These are phyloP conservation scores for Drosophila mulleri DNA, from an alignment of 2,888 invertebrate genomes.

Conservation along the genomic window DNA sequence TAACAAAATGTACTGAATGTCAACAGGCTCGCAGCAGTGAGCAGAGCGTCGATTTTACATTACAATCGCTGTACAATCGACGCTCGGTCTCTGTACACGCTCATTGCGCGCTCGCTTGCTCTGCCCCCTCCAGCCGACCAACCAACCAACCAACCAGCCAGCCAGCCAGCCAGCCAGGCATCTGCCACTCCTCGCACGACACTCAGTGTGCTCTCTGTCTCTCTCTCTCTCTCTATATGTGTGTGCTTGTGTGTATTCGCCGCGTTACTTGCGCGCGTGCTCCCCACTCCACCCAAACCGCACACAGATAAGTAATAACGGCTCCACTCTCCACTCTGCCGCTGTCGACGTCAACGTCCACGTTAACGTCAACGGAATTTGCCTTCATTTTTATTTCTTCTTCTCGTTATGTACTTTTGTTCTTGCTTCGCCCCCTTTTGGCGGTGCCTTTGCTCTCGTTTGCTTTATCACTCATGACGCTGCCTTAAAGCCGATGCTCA, in stretches of 20 bases:
- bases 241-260: conserved; percentile 37
- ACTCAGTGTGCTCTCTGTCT: conserved; percentile 35
- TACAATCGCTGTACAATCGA: conserved; percentile 78
- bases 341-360: conserved; percentile 25
- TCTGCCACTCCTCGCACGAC: conserved; percentile 17
- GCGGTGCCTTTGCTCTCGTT: conserved; percentile 71
- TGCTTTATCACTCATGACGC: conserved; percentile 62
- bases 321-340: conserved; percentile 55
- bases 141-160: conserved; percentile 7
- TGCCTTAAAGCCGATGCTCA: conserved; percentile 42
- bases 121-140: background rate
- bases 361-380: conserved; percentile 48
- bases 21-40: conserved; percentile 83
- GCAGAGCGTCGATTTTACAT: conserved; percentile 82
- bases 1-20: conserved; percentile 85
- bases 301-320: conserved; percentile 60
- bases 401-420: conserved; percentile 46
- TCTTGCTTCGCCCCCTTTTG: conserved; percentile 47
- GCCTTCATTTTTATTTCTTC: conserved; percentile 37
- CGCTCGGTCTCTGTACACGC: conserved; percentile 70
- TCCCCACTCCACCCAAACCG: conserved; percentile 39
- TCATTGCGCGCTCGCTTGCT: conserved; percentile 71
- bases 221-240: conserved; percentile 20
- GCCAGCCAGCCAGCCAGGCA: conserved; percentile 3
- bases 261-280: conserved; percentile 62